A percentile compares a stretch with the other conserved stretches of the same genome.
Evolutionary conservation across 2,797 vertebrate species (phyloP).

Genomic region (Delichon dasypus): DNA sequence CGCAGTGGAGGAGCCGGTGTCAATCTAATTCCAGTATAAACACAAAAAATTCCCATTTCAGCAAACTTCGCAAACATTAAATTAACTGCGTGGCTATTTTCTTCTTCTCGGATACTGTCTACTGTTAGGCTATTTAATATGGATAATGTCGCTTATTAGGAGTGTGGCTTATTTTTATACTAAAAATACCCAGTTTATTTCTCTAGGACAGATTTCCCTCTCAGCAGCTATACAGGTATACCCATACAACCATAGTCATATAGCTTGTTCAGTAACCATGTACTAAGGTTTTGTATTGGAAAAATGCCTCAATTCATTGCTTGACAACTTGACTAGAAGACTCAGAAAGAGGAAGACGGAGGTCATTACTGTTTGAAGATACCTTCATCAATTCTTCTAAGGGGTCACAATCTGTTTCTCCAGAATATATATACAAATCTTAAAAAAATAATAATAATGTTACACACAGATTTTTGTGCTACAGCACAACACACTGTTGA

Average conservation of each 20-base stretch:
- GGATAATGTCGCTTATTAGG: neutral
- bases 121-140: neutral
- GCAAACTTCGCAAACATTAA: neutral
- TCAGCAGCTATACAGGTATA: neutral
- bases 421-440: neutral
- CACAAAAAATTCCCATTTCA: neutral
- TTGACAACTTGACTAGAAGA: neutral
- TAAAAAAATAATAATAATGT: neutral
- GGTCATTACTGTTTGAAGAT: neutral
- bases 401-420: neutral
- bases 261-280: neutral
- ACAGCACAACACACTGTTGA: neutral
- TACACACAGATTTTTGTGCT: neutral
- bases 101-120: neutral
- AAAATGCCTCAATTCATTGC: neutral
- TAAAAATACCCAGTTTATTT: neutral
- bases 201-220: neutral
- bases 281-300: neutral
- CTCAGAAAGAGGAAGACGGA: neutral
- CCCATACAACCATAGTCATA: neutral
- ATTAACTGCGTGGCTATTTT: neutral
- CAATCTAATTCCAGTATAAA: neutral
- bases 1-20: fast-evolving
- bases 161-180: neutral
- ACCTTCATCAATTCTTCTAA: neutral